Percentiles rank a stretch among this genome's conserved stretches.
These are phyloP conservation scores for Esperia sulphurella DNA, from an alignment of 2,888 invertebrate genomes.

Conservation along the genomic window DNA sequence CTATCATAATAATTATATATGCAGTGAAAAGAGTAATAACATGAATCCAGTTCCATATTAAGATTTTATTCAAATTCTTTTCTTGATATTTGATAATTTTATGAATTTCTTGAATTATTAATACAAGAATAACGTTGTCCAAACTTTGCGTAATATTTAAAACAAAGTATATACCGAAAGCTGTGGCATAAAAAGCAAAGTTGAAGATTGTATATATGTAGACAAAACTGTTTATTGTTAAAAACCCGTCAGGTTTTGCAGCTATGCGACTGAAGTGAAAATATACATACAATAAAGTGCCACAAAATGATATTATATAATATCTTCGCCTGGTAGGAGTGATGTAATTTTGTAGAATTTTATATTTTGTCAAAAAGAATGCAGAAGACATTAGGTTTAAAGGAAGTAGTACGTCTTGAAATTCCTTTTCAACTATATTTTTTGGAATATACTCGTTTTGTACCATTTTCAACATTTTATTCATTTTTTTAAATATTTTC, in stretches of 20 bases:
- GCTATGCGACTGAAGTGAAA: not conserved
- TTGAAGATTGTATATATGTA: not conserved
- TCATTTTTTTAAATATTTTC: not conserved
- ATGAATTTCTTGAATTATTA: not conserved
- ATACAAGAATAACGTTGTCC: not conserved
- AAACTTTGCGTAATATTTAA: not conserved
- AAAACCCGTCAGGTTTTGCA: not conserved
- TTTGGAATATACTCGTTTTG: not conserved
- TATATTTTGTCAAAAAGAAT: not conserved
- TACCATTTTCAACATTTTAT: not conserved
- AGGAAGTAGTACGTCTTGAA: not conserved
- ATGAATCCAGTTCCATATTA: not conserved
- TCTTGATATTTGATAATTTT: not conserved
- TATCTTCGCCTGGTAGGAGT: not conserved
- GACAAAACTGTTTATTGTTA: not conserved
- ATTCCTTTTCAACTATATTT: not conserved
- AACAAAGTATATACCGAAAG: not conserved
- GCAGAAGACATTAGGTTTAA: not conserved
- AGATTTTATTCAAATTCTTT: not conserved
- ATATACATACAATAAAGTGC: not conserved
- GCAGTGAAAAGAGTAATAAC: not conserved
- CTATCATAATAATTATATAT: not conserved
- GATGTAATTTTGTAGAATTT: not conserved
- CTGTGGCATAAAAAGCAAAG: not conserved
- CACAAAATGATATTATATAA: not conserved